Percentiles rank a stretch among this genome's conserved stretches.
phyloP scores from a whole-genome alignment of 2,113 vertebrate species.

The Mus spicilegus region DNA sequence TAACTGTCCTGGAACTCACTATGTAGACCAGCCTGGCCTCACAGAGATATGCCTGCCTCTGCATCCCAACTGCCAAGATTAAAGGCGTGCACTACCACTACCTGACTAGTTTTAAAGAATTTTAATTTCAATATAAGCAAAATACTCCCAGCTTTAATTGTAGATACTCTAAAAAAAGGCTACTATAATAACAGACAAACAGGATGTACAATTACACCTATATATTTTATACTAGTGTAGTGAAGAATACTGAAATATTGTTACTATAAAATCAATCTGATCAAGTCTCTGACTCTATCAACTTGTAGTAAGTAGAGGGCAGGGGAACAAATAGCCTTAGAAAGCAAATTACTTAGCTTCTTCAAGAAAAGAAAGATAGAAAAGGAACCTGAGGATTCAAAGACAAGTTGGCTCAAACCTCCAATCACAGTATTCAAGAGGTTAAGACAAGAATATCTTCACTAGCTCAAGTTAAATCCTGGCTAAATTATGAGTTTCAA shows the following conservation, averaged over 20 bases:
- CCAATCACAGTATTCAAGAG: not conserved
- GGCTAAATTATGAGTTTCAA: not conserved
- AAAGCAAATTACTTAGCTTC: slow-evolving; percentile 45
- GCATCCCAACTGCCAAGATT: not conserved
- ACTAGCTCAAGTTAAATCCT: not conserved
- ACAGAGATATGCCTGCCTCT: not conserved
- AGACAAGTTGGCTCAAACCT: not conserved
- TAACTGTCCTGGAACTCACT: not conserved
- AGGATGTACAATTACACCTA: not conserved
- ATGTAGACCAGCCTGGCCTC: not conserved
- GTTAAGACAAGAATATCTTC: not conserved
- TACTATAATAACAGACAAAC: not conserved
- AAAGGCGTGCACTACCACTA: not conserved
- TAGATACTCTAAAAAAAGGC: not conserved
- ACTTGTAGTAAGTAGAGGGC: slow-evolving; percentile 1
- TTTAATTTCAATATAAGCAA: not conserved
- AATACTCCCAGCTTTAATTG: not conserved
- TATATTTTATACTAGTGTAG: not conserved
- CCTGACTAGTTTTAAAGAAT: not conserved
- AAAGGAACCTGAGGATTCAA: slow-evolving; percentile 18
- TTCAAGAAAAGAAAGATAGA: slow-evolving; percentile 10
- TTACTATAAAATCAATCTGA: slow-evolving; percentile 54
- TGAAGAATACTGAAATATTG: not conserved
- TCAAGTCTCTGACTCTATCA: slow-evolving; percentile 31
- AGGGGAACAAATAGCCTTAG: not conserved